Percentiles rank a stretch among this genome's conserved stretches.
Evolutionary conservation across 2,888 invertebrate species (phyloP).

Genomic region (Latrodectus elegans): DNA sequence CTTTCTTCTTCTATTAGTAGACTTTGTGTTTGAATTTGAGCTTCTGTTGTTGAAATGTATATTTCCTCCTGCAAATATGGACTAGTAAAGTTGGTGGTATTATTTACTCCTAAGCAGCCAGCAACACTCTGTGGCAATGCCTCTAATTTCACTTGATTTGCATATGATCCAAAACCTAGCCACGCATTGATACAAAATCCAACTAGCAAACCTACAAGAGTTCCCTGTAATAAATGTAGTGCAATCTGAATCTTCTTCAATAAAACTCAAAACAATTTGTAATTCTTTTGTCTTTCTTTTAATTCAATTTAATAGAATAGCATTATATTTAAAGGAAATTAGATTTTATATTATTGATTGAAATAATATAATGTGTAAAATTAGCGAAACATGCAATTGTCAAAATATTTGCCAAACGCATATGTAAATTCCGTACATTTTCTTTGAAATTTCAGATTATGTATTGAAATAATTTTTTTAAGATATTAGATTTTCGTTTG

Average conservation of each 20-base stretch:
- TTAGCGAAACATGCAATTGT: neutral
- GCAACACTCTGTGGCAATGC: constrained; percentile 5
- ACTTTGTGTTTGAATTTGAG: no score
- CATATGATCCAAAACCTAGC: constrained; percentile 50
- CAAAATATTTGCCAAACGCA: neutral
- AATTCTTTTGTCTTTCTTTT: neutral
- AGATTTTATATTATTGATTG: neutral
- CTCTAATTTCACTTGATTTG: constrained; percentile 7
- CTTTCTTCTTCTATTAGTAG: neutral
- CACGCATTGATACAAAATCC: constrained; percentile 48
- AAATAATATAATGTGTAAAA: neutral
- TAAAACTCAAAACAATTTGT: neutral
- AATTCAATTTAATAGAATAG: neutral
- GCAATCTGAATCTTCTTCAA: neutral
- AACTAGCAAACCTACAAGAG: constrained; percentile 35
- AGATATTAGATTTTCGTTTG: no score
- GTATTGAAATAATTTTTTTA: no score
- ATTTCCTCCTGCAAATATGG: neutral
- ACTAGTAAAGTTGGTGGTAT: neutral
- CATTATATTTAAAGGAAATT: neutral
- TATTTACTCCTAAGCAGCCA: constrained; percentile 15
- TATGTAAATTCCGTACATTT: no score
- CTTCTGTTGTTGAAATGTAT: no score
- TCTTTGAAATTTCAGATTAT: no score
- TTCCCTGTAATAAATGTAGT: constrained; percentile 25